Evolutionary conservation across 2,797 vertebrate genomes (phyloP), one percentile per base, ranked within the genome.

Genomic region (Bradypus variegatus): DNA sequence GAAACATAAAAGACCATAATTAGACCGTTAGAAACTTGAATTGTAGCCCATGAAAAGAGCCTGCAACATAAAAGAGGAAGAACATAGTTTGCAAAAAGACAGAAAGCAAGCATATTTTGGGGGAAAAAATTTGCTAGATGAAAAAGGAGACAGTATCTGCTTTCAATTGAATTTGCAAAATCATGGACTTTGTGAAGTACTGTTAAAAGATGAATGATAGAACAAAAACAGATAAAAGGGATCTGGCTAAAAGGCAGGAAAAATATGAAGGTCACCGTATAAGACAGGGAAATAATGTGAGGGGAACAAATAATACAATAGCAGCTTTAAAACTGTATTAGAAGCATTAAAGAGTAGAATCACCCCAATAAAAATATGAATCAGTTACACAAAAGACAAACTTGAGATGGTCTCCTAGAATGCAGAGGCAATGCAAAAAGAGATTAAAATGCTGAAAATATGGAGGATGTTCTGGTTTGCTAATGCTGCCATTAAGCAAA

Each of bases 331-430:
- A 65, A 76, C 11, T 86, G 48, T 89, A 82, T 70, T 73, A 86
- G 89, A 89, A 82, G 62, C 21, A 84, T 33, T 84, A 41, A 88
- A 75, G 27, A 72, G 60, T 12, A 88, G 53, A 85, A 91, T 60
- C 48, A 81, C 55, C 80, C 36, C 36, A 76, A 48, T 53, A 69
- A 88, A 91, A 88, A 67, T 88, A 2, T 80, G 53, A 90, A 79
- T 65, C 72, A 87, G 90, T 78, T 87, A 84, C 15, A 75, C 29
- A 64, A 8, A 93, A 5, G 64, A 90, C n/a, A 82, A 92, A 92
- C 55, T 72, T 90, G 64, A 76, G 38, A 69, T 75, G 41, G 6
- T 10, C 62, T 91, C 69, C 4, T 15, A 84, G 41, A 75, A 84
- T 53, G n/a, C 41, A 88, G 23, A 80, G 31, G 41, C 36, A 93